These are phyloP conservation scores for Fregetta grallaria DNA, from an alignment of 2,113 vertebrate species.

Conservation along the genomic window DNA sequence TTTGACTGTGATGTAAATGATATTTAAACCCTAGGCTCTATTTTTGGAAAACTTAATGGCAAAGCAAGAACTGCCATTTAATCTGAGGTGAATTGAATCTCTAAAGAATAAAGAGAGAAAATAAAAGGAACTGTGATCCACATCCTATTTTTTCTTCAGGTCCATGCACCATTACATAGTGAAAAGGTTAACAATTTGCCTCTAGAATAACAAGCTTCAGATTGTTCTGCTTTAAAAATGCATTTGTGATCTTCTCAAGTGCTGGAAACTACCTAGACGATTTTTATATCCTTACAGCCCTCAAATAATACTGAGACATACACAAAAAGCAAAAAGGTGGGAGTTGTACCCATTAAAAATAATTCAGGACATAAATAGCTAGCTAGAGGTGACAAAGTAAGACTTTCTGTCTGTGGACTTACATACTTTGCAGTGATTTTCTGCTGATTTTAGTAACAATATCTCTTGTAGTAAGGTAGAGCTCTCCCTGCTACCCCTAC, in stretches of 20 bases:
- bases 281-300: background rate
- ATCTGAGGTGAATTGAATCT: background rate
- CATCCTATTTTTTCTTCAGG: background rate
- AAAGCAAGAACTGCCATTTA: background rate
- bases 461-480: background rate
- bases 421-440: background rate
- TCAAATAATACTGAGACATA: background rate
- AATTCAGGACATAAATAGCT: background rate
- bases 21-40: conserved; percentile 42
- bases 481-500: background rate
- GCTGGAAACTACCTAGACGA: background rate
- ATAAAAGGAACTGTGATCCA: background rate
- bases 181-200: conserved; percentile 36
- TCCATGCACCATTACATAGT: background rate
- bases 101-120: background rate
- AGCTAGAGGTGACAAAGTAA: background rate
- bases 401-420: background rate
- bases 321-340: background rate
- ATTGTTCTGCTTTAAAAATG: conserved; percentile 25
- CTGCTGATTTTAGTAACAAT: background rate
- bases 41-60: conserved; percentile 46
- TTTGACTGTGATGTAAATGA: conserved; percentile 61
- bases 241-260: background rate
- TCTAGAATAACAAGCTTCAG: conserved; percentile 5
- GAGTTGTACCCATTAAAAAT: background rate